A percentile compares a stretch with the other conserved stretches of the same genome.
Evolutionary conservation across 2,888 invertebrate genomes (phyloP).

Genomic region (Elmis aenea): DNA sequence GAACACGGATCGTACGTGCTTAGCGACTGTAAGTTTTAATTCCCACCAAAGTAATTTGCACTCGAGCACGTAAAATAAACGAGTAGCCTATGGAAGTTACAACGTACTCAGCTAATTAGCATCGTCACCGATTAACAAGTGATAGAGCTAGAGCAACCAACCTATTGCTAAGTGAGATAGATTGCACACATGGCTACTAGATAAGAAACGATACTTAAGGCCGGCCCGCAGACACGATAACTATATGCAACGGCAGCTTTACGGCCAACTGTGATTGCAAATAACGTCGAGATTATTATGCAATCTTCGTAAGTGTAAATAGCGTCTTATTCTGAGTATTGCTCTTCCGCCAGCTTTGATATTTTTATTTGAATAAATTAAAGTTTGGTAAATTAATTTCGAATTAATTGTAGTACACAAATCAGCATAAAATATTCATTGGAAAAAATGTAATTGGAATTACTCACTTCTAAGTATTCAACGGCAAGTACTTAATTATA

Average conservation of each 20-base stretch:
- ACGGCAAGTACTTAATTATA: too few relatives aligned
- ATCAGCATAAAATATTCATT: too few relatives aligned
- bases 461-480: too few relatives aligned
- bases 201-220: conserved; percentile 6
- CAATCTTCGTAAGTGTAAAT: too few relatives aligned
- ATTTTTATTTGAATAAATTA: too few relatives aligned
- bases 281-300: too few relatives aligned
- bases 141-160: conserved; percentile 4
- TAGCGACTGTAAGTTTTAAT: conserved; percentile 12
- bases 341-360: too few relatives aligned
- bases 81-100: conserved; percentile 9
- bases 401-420: too few relatives aligned
- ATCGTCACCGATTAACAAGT: conserved; percentile 10
- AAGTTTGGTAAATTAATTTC: too few relatives aligned
- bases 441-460: too few relatives aligned
- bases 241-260: conserved; percentile 12
- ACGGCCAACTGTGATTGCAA: conserved; percentile 9
- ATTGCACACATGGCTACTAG: conserved; percentile 3
- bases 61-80: conserved; percentile 14
- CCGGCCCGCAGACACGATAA: conserved; percentile 10
- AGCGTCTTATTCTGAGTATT: too few relatives aligned
- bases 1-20: conserved; percentile 11
- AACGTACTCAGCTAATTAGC: conserved; percentile 14
- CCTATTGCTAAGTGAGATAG: conserved; percentile 4
- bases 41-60: conserved; percentile 11